phyloP scores from a whole-genome alignment of 2,797 vertebrate species.

The Xenentodon cancila region DNA sequence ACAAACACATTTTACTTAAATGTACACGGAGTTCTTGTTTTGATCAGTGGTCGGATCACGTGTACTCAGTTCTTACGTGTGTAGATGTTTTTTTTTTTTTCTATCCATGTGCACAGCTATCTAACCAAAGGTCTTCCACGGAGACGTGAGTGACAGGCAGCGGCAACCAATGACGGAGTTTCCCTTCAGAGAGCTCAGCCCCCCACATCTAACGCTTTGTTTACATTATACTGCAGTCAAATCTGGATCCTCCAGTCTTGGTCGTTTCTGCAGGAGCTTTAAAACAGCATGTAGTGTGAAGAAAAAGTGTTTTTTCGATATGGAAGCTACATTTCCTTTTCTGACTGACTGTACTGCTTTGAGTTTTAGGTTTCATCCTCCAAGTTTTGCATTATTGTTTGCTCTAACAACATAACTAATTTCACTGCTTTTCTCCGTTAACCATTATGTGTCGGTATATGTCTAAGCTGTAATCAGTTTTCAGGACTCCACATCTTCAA shows the following conservation, averaged over 20 bases:
- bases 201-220: conserved; percentile 55
- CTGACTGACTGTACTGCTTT: too few relatives aligned
- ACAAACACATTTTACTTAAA: too few relatives aligned
- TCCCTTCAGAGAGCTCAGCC: conserved; percentile 36
- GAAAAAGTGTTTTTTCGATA: not conserved
- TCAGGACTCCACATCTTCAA: conserved; percentile 21
- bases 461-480: conserved; percentile 51
- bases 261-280: conserved; percentile 33
- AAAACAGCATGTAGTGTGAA: not conserved
- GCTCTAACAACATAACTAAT: too few relatives aligned
- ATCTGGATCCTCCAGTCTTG: conserved; percentile 18
- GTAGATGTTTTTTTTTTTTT: conserved; percentile 48
- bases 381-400: not conserved
- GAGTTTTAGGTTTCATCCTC: not conserved
- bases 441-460: conserved; percentile 32
- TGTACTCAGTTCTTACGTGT: conserved; percentile 71
- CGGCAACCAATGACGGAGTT: conserved; percentile 61
- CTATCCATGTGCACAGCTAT: conserved; percentile 51
- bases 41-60: conserved; percentile 72
- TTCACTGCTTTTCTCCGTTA: conserved; percentile 13
- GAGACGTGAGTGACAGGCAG: conserved; percentile 51
- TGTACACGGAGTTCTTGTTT: conserved; percentile 70
- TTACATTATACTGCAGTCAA: conserved; percentile 65
- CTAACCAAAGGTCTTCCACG: conserved; percentile 64
- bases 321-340: not conserved